These are phyloP conservation scores for Beaufortia kweichowensis DNA, from an alignment of 2,113 vertebrate genomes.

Conservation along the genomic window DNA sequence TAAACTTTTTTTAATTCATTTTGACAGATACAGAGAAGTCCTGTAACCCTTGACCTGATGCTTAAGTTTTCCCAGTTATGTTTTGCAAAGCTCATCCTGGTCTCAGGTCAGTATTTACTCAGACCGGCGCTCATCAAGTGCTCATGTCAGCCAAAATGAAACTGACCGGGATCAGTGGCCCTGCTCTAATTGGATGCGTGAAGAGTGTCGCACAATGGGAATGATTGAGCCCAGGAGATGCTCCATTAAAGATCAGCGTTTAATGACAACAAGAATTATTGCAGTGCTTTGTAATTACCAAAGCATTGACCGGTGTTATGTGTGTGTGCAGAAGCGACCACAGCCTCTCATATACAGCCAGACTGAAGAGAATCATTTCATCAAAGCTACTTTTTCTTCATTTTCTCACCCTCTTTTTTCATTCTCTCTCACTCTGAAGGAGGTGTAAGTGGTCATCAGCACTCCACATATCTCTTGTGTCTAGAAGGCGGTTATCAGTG, in stretches of 20 bases:
- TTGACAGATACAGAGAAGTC: too few species aligned
- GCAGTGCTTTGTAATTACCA: conserved; percentile 71
- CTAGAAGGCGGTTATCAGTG: conserved; percentile 24
- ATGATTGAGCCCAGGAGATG: conserved; percentile 70
- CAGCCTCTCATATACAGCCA: conserved; percentile 38
- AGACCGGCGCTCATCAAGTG: neutral
- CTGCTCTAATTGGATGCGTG: neutral
- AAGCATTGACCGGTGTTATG: conserved; percentile 40
- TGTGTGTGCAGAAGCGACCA: neutral
- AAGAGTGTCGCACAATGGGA: conserved; percentile 68
- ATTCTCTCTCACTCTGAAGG: conserved; percentile 65
- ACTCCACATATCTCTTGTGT: conserved; percentile 65
- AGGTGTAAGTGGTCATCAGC: conserved; percentile 77
- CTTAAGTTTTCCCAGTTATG: conserved; percentile 17
- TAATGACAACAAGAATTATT: conserved; percentile 70
- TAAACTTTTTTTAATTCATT: too few species aligned
- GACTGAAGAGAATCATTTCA: conserved; percentile 62
- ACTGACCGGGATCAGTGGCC: neutral
- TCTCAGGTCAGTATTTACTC: conserved; percentile 8
- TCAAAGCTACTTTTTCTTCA: conserved; percentile 60
- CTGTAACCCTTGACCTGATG: neutral
- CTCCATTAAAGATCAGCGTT: conserved; percentile 48
- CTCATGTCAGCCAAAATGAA: neutral
- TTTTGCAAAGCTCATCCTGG: neutral
- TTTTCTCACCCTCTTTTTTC: conserved; percentile 19